Evolutionary conservation across 1,140 invertebrate species (phyloP), one percentile per base, ranked within the genome.

Genomic region (Cotesia glomerata): DNA sequence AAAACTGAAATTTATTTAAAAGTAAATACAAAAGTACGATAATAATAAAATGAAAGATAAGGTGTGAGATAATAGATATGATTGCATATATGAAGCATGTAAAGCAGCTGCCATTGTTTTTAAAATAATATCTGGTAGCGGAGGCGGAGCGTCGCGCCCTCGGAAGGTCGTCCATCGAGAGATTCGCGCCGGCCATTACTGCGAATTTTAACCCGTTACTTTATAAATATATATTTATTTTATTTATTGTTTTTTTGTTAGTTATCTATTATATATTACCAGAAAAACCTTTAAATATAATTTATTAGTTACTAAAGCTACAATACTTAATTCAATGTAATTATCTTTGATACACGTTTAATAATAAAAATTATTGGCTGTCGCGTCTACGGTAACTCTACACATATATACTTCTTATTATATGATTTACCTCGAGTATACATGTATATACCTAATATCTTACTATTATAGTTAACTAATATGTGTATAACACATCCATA

Each of bases 91-190:
- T 68, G 18, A 14, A 36, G 18, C 49, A 36, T 45, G 13, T 69
- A 34, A 1, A 34, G 56, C 18, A 56, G 79, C 81, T 83, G 83
- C 84, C 83, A 85, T 86, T 85, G 84, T 85, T 82, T 84, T 79
- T 82, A 74, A 75, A 82, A 76, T 81, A 45, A 45, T 79, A 77
- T 80, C 77, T 76, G 76, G 75, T 74, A 56, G 58, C 36, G 74
- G 78, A 77, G 84, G 85, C 84, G 85, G 84, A 80, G 85, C 84
- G 77, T 85, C 78, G 83, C 83, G 82, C 84, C 82, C 84, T 85
- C 80, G 74, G 80, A 84, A 85, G 82, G 83, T 84, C 81, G 81
- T 81, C 76, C 80, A 80, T 78, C 63, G 14, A 64, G 51, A 45
- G 49, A 72, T 69, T 59, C 54, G 39, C 32, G 58, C 67, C 67